phyloP scores from a whole-genome alignment of 2,113 vertebrate genomes.

The Uropsilus gracilis region DNA sequence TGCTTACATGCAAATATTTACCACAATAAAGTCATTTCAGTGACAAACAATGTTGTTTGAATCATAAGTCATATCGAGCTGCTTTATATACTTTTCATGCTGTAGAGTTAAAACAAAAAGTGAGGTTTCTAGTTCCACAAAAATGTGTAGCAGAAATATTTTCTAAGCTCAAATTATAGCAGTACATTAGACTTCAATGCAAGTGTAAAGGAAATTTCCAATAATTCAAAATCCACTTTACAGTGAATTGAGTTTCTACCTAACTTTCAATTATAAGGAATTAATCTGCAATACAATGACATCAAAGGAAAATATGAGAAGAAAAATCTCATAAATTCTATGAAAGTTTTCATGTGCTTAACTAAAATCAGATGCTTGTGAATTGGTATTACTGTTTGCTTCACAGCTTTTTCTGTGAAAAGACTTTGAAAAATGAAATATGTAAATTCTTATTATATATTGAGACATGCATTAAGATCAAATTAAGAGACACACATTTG shows the following conservation, averaged over 20 bases:
- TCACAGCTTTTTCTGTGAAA: not conserved
- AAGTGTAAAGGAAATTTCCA: slow-evolving; percentile 29
- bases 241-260: not conserved
- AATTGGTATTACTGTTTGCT: not conserved
- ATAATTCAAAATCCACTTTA: slow-evolving; percentile 52
- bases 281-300: slow-evolving; percentile 38
- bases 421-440: slow-evolving; percentile 42
- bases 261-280: slow-evolving; percentile 40
- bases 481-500: slow-evolving; percentile 38
- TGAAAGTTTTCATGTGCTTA: not conserved
- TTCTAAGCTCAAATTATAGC: not conserved
- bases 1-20: not conserved
- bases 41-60: not conserved
- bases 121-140: not conserved
- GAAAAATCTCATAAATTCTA: slow-evolving; percentile 53
- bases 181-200: not conserved
- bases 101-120: slow-evolving; percentile 59
- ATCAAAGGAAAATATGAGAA: slow-evolving; percentile 44
- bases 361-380: slow-evolving; percentile 31
- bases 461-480: too few species aligned
- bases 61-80: not conserved
- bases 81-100: not conserved
- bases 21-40: not conserved
- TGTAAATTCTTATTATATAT: slow-evolving; percentile 44
- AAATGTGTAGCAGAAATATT: not conserved